phyloP scores from a whole-genome alignment of 2,113 vertebrate species.

The Mixornis gularis region DNA sequence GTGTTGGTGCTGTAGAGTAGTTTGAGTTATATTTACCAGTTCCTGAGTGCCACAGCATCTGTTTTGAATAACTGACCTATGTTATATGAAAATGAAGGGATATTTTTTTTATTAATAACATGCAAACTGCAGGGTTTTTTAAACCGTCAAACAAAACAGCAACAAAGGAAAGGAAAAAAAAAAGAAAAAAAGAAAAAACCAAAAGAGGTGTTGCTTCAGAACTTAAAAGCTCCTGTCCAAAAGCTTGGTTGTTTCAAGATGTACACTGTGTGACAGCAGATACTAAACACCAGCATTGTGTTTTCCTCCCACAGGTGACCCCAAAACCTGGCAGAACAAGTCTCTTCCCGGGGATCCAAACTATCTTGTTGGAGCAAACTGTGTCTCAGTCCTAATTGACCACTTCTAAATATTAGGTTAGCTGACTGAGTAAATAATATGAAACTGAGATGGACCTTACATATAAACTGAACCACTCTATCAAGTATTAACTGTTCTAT shows the following conservation, averaged over 20 bases:
- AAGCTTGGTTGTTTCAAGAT: slow-evolving; percentile 59
- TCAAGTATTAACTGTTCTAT: slow-evolving; percentile 80
- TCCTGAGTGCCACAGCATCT: not conserved
- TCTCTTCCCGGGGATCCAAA: slow-evolving; percentile 98
- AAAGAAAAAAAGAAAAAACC: too few species aligned
- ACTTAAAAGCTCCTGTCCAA: slow-evolving; percentile 46
- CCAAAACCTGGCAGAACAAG: slow-evolving; percentile 99
- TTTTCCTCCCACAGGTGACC: slow-evolving; percentile 87
- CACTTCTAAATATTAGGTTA: slow-evolving; percentile 91
- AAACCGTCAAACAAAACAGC: not conserved
- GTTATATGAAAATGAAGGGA: not conserved
- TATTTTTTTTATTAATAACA: not conserved
- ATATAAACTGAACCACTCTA: slow-evolving; percentile 72
- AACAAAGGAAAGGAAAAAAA: not conserved
- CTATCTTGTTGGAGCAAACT: slow-evolving; percentile 98
- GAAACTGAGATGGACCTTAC: slow-evolving; percentile 73
- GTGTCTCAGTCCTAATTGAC: slow-evolving; percentile 98
- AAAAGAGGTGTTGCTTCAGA: slow-evolving; percentile 8
- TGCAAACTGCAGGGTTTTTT: not conserved
- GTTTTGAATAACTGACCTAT: not conserved
- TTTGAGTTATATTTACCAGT: not conserved
- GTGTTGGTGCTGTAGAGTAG: not conserved
- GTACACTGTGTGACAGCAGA: slow-evolving; percentile 47
- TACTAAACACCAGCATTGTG: slow-evolving; percentile 65
- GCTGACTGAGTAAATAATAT: slow-evolving; percentile 85